phyloP scores from a whole-genome alignment of 2,113 vertebrate species.

The Oophaga pumilio region DNA sequence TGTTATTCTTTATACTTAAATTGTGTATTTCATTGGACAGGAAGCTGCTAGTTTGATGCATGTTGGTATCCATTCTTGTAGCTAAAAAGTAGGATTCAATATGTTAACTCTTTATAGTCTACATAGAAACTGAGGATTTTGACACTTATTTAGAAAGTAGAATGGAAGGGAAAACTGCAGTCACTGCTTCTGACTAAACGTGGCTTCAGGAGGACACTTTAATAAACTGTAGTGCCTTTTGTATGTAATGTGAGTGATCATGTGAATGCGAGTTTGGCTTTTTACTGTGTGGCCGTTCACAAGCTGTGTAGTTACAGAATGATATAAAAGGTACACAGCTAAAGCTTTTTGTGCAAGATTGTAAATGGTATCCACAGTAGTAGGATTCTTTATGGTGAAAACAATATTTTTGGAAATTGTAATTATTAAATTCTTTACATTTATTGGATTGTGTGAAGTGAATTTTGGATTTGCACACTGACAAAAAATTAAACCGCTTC shows the following conservation, averaged over 20 bases:
- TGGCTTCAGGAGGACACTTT: background rate
- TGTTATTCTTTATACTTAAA: background rate
- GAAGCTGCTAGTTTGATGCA: background rate
- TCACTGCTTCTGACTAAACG: background rate
- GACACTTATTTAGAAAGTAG: background rate
- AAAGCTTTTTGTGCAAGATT: background rate
- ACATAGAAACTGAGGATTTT: too few species aligned
- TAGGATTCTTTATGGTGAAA: background rate
- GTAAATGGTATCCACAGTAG: background rate
- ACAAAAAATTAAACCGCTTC: background rate
- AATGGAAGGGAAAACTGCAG: too few species aligned
- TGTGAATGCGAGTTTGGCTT: background rate
- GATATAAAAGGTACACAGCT: background rate
- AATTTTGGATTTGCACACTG: background rate
- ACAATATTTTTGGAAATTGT: background rate
- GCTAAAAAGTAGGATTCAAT: background rate
- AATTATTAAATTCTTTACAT: background rate
- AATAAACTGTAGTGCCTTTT: background rate
- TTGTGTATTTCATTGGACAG: background rate
- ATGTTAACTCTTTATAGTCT: background rate
- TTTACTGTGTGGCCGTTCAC: background rate
- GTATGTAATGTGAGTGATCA: background rate
- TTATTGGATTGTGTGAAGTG: background rate
- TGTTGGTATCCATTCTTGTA: background rate
- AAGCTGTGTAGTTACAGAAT: too few species aligned